phyloP scores from a whole-genome alignment of 2,113 vertebrate genomes.

The Acrocephalus kingi region DNA sequence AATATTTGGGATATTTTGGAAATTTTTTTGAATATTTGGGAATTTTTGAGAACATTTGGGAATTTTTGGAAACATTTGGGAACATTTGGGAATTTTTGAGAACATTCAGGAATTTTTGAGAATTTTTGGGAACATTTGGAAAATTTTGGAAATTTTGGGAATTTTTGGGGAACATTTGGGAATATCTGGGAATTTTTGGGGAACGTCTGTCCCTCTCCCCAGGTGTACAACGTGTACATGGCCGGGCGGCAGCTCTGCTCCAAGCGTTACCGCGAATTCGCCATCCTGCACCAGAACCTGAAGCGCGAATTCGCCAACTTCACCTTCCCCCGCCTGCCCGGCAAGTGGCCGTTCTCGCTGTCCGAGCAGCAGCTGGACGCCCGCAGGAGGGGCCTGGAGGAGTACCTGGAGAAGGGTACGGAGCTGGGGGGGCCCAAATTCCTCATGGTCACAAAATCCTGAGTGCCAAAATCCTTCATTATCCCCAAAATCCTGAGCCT shows the following conservation, averaged over 20 bases:
- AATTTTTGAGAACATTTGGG: no score
- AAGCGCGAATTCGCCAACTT: conserved; percentile 94
- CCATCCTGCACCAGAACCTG: conserved; percentile 94
- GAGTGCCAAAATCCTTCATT: background rate
- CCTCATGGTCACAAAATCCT: background rate
- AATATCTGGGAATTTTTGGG: background rate
- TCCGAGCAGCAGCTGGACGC: conserved; percentile 95
- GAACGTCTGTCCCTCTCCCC: background rate
- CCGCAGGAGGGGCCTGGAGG: conserved; percentile 90
- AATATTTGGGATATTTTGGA: no score
- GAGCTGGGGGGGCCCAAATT: background rate
- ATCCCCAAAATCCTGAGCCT: background rate
- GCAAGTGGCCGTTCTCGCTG: conserved; percentile 96
- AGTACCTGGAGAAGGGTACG: conserved; percentile 92
- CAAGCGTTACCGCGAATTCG: conserved; percentile 94
- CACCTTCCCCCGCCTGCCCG: conserved; percentile 91
- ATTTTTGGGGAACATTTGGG: no score
- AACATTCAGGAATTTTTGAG: no score
- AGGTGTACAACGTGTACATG: conserved; percentile 97
- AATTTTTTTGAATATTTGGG: no score
- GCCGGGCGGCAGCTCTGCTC: conserved; percentile 94
- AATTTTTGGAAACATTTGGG: no score
- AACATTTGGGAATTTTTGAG: no score
- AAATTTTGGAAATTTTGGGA: no score
- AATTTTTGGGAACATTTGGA: no score